These are phyloP conservation scores for Cavia aperea DNA, from an alignment of 2,113 vertebrate genomes.

Conservation along the genomic window DNA sequence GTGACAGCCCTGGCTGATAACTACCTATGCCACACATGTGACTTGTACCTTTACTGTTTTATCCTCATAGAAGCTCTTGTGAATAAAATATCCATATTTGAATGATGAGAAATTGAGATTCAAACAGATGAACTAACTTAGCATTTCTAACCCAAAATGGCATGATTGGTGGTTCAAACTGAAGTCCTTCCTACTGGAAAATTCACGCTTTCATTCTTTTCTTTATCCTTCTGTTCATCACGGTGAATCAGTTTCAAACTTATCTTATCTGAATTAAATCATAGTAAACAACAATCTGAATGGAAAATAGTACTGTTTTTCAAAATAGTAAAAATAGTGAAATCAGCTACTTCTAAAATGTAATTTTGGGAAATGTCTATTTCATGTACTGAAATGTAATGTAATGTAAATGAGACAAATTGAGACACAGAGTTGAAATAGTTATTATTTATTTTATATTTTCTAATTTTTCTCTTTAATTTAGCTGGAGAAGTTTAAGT, in stretches of 20 bases:
- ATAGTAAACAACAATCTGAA: not conserved
- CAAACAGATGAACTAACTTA: not conserved
- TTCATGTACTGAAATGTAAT: not conserved
- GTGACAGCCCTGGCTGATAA: not conserved
- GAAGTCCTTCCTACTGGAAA: not conserved
- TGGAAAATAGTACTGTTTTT: not conserved
- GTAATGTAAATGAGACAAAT: not conserved
- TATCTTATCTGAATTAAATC: constrained; percentile 15
- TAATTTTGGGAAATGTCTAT: not conserved
- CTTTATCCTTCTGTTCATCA: not conserved
- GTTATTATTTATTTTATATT: constrained; percentile 18
- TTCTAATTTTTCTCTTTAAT: constrained; percentile 30
- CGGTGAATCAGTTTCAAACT: not conserved
- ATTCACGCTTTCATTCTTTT: not conserved
- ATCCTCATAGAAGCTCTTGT: not conserved
- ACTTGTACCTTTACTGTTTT: not conserved
- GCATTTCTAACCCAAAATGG: not conserved
- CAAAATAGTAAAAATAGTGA: not conserved
- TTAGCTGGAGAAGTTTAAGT: constrained; percentile 31
- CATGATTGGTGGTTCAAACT: not conserved
- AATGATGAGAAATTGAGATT: not conserved
- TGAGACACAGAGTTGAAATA: not conserved
- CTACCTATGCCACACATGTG: not conserved
- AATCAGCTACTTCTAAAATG: not conserved
- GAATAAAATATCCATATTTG: not conserved